A percentile compares a stretch with the other conserved stretches of the same genome.
Conservation (phyloP, 1,140 invertebrate genomes). For the Drosophila aff. region DNA sequence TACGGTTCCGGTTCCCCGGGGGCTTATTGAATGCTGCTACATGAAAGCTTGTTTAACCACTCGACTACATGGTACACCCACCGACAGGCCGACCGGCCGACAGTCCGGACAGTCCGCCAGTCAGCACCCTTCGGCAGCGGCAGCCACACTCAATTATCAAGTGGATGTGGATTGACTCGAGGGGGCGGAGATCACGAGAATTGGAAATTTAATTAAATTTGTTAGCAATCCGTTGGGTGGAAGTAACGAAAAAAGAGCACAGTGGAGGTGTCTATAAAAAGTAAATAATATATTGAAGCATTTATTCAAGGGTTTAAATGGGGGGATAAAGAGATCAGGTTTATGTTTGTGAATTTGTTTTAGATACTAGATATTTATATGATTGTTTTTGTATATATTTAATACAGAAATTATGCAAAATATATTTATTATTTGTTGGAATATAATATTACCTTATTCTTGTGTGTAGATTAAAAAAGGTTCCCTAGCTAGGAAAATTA, state of each 20-base stretch:
- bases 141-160: constrained; percentile 49
- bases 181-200: constrained; percentile 34
- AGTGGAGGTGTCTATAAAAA: not conserved
- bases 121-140: constrained; percentile 32
- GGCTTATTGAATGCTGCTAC: constrained; percentile 45
- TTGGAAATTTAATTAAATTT: constrained; percentile 52
- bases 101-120: constrained; percentile 11
- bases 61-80: constrained; percentile 22
- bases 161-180: constrained; percentile 42
- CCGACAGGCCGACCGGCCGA: not conserved
- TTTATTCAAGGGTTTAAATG: not conserved
- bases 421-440: no score
- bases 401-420: no score
- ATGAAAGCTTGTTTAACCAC: constrained; percentile 47
- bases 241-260: not conserved
- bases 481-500: no score
- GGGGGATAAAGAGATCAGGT: not conserved
- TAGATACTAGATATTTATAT: no score
- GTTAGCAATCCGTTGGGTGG: constrained; percentile 29
- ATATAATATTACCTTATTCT: no score
- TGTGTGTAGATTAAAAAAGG: no score
- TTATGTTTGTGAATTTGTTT: not conserved
- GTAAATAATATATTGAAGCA: constrained; percentile 5
- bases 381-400: no score
- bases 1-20: constrained; percentile 22